Base-by-base conservation (phyloP, 35 echinoderm and acorn worm species). In the Apostichopus californicus region DNA sequence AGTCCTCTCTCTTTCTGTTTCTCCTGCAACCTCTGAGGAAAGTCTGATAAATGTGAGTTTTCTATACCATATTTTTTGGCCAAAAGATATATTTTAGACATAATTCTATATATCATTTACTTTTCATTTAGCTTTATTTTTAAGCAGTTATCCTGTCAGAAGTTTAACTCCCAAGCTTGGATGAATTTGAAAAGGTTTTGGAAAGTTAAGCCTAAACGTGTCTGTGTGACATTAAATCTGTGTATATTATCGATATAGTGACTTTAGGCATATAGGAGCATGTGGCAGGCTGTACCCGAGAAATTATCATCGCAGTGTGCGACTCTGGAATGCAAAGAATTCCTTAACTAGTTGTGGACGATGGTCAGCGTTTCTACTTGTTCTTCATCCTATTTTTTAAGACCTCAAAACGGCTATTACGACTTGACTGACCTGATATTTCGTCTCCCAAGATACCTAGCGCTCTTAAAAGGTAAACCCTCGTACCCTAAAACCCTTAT, bases 321-420 rank as follows among this genome's bases (percentile, higher is more conserved):
- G 15, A 59, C 55, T 59, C 8, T 57, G 81, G 81, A 85, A 85
- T 85, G 81, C 24, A 23, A 85, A 85, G 81, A 85, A 85, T 85
- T 25, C 9, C 55, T 56, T 21, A 85, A 56, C 55, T 58, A 20
- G 55, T 81, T 85, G 55, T 58, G 56, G 12, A 63, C n/a, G 57
- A 58, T 85, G 54, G 55, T 58, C 57, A 85, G 56, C 63, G 81
- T 25, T 85, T 85, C 81, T 15, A 58, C 57, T 59, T 59, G 71
- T 85, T 85, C 54, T 58, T 58, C 81, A 26, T 55, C 81, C 34
- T 46, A 46, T 46, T 59, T 59, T 85, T 85, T 85, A 54, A 55
- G 14, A 58, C 54, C 56, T 83, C 0, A 22, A 85, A 18, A 85
- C 11, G 20, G 20, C 55, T 85, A 58, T 58, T 22, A 20, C 18